Evolutionary conservation across 2,888 invertebrate genomes (phyloP), one percentile per base, ranked within the genome.

Genomic region (Actias luna): DNA sequence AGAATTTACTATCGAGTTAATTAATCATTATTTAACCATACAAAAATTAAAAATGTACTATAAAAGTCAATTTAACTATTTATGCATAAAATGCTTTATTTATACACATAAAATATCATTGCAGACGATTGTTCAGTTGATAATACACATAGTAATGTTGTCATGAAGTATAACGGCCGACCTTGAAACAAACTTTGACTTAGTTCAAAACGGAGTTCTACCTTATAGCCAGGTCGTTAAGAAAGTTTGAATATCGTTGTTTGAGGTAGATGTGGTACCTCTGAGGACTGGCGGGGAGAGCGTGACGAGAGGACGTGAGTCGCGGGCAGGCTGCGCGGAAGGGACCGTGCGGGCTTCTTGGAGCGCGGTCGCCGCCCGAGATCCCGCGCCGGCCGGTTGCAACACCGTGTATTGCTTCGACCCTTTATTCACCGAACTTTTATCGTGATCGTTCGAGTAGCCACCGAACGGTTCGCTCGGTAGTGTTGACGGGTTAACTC

Each of bases 321-420:
- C 92, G 18, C 95, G 80, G 79, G 93, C 78, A 78, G 93, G 85
- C 88, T 92, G 86, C 77, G 92, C 88, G 35, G 89, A 85, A 33
- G 92, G 93, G 79, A 89, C 84, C n/a, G 94, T 85, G 70, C 94
- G 93, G 67, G 89, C 96, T 82, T 97, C 97, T 82, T 97, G 97
- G 80, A 97, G 93, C 27, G 96, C 97, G 46, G 96, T 96, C 59
- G 97, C 97, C 0, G 97, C 97, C 60, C 97, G 94, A 27, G 97
- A 97, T 4, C 96, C 96, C 0, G 95, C 94, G 35, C 95, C 96
- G 14, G 97, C 97, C 0, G 97, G 97, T 85, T 97, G 97, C 68
- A 97, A 92, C 72, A 97, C 97, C 66, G 97, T 97, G 82, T 97
- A 97, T 83, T 97, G 97, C 88, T 97, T 97, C 66, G 95, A 95